Evolutionary conservation across 2,113 vertebrate genomes (phyloP).

Genomic region (Labrus mixtus): DNA sequence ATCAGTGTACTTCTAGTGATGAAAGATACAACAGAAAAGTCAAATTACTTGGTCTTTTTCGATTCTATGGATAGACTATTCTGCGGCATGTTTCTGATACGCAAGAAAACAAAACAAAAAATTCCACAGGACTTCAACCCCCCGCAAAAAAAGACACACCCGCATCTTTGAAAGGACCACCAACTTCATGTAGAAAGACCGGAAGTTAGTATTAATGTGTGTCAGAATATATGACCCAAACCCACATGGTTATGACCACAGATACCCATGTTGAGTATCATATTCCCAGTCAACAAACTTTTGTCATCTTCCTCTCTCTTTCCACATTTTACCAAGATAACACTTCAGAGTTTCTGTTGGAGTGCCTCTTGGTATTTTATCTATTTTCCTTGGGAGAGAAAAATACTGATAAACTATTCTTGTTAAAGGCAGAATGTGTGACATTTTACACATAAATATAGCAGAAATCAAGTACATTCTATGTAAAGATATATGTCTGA

Average conservation of each 20-base stretch:
- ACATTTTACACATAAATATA: no score
- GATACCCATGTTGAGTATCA: slow-evolving; percentile 5
- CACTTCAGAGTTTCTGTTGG: slow-evolving; percentile 16
- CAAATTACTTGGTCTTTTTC: no score
- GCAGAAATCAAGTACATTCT: no score
- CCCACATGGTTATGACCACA: slow-evolving; percentile 14
- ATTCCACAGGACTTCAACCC: slow-evolving; percentile 43
- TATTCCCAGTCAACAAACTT: slow-evolving; percentile 2
- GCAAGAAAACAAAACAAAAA: slow-evolving; percentile 53
- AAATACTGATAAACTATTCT: slow-evolving; percentile 9
- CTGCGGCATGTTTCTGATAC: slow-evolving; percentile 64
- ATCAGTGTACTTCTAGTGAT: no score
- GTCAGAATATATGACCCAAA: slow-evolving; percentile 21
- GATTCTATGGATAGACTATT: no score
- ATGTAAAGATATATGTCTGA: no score
- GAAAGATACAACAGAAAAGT: no score
- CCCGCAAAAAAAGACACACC: slow-evolving; percentile 23
- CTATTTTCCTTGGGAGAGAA: slow-evolving; percentile 21
- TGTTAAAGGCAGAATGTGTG: no score
- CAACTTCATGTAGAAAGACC: slow-evolving; percentile 37
- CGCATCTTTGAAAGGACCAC: slow-evolving; percentile 32
- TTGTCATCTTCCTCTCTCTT: background rate
- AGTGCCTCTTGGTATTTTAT: slow-evolving; percentile 19
- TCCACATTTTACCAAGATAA: slow-evolving; percentile 14
- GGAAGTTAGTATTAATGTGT: slow-evolving; percentile 36